A percentile compares a stretch with the other conserved stretches of the same genome.
These are phyloP conservation scores for Nesospiza acunhae DNA, from an alignment of 2,113 vertebrate species.

Conservation along the genomic window DNA sequence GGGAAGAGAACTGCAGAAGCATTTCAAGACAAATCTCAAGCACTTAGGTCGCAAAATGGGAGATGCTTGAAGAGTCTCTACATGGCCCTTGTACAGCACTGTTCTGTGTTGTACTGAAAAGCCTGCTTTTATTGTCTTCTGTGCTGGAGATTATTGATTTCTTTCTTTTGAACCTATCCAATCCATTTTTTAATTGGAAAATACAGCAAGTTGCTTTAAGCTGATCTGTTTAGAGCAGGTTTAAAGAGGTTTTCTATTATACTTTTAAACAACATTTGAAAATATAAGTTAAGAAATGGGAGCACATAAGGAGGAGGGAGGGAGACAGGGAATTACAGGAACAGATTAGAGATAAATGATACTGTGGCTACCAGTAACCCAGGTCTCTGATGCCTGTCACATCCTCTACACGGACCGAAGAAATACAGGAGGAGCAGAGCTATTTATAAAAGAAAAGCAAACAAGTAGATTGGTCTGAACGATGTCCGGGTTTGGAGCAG, in stretches of 20 bases:
- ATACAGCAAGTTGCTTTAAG: neutral
- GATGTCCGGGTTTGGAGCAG: neutral
- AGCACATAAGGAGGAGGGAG: neutral
- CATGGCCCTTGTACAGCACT: neutral
- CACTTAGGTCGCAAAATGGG: neutral
- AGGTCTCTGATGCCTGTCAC: neutral
- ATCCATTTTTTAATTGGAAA: neutral
- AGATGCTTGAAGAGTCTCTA: neutral
- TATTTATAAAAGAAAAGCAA: neutral
- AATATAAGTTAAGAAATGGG: neutral
- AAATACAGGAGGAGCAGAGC: neutral
- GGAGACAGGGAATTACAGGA: neutral
- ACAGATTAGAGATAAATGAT: neutral
- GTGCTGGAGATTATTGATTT: neutral
- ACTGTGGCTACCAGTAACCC: neutral
- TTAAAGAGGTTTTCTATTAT: neutral
- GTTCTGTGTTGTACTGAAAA: neutral
- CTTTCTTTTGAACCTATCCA: neutral
- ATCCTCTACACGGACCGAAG: accelerated
- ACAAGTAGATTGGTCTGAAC: neutral
- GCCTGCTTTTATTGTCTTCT: neutral
- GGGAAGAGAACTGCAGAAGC: neutral
- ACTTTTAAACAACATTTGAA: neutral
- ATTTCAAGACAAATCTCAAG: neutral
- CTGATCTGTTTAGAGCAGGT: neutral